Evolutionary conservation across 1,140 invertebrate species (phyloP).

Genomic region (Agraylea sexmaculata): DNA sequence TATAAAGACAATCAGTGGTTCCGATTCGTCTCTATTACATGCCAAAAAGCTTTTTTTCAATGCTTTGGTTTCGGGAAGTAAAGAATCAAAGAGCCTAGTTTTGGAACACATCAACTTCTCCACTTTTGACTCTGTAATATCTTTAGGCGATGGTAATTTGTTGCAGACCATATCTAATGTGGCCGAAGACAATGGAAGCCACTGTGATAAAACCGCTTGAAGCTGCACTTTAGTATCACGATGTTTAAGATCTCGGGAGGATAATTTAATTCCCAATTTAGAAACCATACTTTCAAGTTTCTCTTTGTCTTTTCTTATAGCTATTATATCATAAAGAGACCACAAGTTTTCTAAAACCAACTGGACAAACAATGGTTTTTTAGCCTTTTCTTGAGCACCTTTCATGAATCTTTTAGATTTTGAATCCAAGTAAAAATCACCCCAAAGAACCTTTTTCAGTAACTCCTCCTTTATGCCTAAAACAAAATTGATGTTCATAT

Average conservation of each 20-base stretch:
- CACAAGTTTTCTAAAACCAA: conserved; percentile 91
- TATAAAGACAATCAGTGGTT: conserved; percentile 78
- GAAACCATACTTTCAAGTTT: conserved; percentile 70
- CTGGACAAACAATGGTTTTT: conserved; percentile 93
- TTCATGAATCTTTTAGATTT: conserved; percentile 79
- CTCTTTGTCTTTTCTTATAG: conserved; percentile 66
- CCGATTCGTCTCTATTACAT: conserved; percentile 53
- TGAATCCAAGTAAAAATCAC: conserved; percentile 84
- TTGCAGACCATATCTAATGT: conserved; percentile 71
- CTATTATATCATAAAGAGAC: conserved; percentile 77
- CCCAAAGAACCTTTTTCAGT: conserved; percentile 79
- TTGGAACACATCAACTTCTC: conserved; percentile 63
- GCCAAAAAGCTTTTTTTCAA: conserved; percentile 65
- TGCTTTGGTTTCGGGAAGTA: conserved; percentile 56
- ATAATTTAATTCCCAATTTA: conserved; percentile 69
- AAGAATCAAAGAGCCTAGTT: conserved; percentile 52
- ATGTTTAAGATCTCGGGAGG: conserved; percentile 62
- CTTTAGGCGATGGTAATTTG: conserved; percentile 68
- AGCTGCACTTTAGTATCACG: conserved; percentile 68
- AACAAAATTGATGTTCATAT: conserved; percentile 13
- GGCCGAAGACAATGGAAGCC: conserved; percentile 75
- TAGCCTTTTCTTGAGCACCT: conserved; percentile 89
- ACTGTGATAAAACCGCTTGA: conserved; percentile 72
- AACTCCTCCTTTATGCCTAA: conserved; percentile 44
- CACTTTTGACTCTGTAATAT: conserved; percentile 63